These are phyloP conservation scores for Watsonalla cultraria DNA, from an alignment of 2,888 invertebrate genomes.

Conservation along the genomic window DNA sequence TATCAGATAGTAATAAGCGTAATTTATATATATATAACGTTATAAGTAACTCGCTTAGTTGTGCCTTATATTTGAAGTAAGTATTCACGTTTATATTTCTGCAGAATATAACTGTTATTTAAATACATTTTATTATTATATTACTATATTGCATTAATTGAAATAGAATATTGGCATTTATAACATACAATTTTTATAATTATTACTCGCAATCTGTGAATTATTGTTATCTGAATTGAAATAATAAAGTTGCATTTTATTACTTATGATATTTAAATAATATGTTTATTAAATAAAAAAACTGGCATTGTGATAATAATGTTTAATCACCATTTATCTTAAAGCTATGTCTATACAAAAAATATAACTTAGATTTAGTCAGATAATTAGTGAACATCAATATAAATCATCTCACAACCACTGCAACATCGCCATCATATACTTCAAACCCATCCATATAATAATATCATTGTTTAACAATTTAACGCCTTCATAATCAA, in stretches of 20 bases:
- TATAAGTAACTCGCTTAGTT: slow-evolving; percentile 38
- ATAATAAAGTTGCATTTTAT: too few relatives aligned
- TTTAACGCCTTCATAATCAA: slow-evolving; percentile 33
- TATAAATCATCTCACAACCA: slow-evolving; percentile 78
- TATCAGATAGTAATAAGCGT: not conserved
- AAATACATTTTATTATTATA: too few relatives aligned
- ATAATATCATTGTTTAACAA: slow-evolving; percentile 60
- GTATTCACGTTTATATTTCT: slow-evolving; percentile 1
- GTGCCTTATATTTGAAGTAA: slow-evolving; percentile 35
- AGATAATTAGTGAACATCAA: slow-evolving; percentile 76
- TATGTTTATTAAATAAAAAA: not conserved
- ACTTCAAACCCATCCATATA: slow-evolving; percentile 62
- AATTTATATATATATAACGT: not conserved
- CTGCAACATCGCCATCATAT: slow-evolving; percentile 69
- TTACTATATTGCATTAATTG: too few relatives aligned
- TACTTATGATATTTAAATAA: too few relatives aligned
- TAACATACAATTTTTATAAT: too few relatives aligned
- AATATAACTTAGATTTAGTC: slow-evolving; percentile 75
- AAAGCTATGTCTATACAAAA: slow-evolving; percentile 75
- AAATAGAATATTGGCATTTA: too few relatives aligned
- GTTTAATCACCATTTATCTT: slow-evolving; percentile 70
- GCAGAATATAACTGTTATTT: not conserved
- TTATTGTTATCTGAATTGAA: too few relatives aligned
- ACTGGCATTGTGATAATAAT: slow-evolving; percentile 56
- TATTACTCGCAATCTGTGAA: not conserved